Evolutionary conservation across 2,113 vertebrate genomes (phyloP), one percentile per base, ranked within the genome.

Genomic region (Micronycteris hirsuta): DNA sequence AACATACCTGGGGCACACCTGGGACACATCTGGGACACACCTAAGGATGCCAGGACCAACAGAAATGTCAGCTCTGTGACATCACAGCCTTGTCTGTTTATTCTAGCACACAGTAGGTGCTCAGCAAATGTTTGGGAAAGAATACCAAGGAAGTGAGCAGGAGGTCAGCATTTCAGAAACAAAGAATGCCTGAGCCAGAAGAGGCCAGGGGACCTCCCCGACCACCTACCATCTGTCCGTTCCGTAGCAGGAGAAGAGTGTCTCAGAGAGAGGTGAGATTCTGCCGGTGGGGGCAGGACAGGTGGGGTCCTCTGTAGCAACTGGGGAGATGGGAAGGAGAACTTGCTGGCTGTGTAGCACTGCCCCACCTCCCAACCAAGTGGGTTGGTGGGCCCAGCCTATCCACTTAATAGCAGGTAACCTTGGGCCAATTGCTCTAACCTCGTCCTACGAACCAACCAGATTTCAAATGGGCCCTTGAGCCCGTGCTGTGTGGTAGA

Each of bases 281-380:
- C 41, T 31, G 41, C 4, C 8, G 15, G 68, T 4, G 38, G 65
- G 14, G 45, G 26, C 3, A 2, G 24, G 41, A 41, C 1, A 8
- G 82, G 16, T 0, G 2, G 31, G 12, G 15, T 8, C 38, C 49
- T 36, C 71, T 5, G 17, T 1, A 2, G 68, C 16, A 28, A 5
- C 61, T 1, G 5, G 15, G 17, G 14, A 52, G 26, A 16, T 9
- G 2, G 33, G 38, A 10, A n/a, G 1, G 33, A 33, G 36, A 36
- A 12, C 33, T 0, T 0, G 8, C 1, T 10, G 4, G n/a, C 41
- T 5, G 45, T 81, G 38, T n/a, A 41, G 24, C 45, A 1, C 0
- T 0, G 36, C 41, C n/a, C 33, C 0, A 7, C 47, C 76, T 84
- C 90, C 65, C 17, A 45, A 38, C 65, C 83, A 81, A 41, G 47